phyloP scores from a whole-genome alignment of 2,888 invertebrate genomes.

The Schizotus pectinicornis region DNA sequence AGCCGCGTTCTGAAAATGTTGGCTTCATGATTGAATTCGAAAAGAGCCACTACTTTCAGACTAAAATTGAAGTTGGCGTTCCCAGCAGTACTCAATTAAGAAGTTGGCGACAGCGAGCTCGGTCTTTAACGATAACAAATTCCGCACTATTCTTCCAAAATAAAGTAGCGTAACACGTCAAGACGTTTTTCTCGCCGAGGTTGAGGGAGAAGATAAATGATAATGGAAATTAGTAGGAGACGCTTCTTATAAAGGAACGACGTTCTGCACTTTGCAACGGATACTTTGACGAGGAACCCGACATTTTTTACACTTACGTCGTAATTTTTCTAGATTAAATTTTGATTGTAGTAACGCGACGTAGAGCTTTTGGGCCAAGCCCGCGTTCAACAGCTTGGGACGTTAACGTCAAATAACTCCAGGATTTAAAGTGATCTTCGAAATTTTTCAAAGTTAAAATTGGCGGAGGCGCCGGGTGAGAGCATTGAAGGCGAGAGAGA shows the following conservation, averaged over 20 bases:
- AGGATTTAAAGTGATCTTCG: neutral
- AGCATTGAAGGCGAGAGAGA: neutral
- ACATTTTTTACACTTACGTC: slow-evolving; percentile 40
- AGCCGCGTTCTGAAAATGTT: too few relatives aligned
- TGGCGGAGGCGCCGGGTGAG: slow-evolving; percentile 20
- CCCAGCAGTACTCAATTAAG: slow-evolving; percentile 11
- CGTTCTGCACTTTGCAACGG: slow-evolving; percentile 48
- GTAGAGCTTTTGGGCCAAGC: neutral
- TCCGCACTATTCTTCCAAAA: slow-evolving; percentile 39
- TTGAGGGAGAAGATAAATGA: slow-evolving; percentile 52
- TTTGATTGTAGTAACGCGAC: slow-evolving; percentile 15
- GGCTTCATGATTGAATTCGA: too few relatives aligned
- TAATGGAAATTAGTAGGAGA: slow-evolving; percentile 56
- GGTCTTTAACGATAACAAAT: slow-evolving; percentile 45
- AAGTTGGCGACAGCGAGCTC: slow-evolving; percentile 14
- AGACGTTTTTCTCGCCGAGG: slow-evolving; percentile 39
- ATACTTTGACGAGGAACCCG: slow-evolving; percentile 8
- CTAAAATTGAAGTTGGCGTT: too few relatives aligned
- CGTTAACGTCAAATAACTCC: neutral
- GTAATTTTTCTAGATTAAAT: slow-evolving; percentile 35
- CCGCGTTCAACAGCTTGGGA: too few relatives aligned
- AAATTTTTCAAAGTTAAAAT: slow-evolving; percentile 7
- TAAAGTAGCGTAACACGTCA: slow-evolving; percentile 49
- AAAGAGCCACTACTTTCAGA: too few relatives aligned
- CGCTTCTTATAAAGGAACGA: slow-evolving; percentile 49